A percentile compares a stretch with the other conserved stretches of the same genome.
phyloP scores from a whole-genome alignment of 2,113 vertebrate genomes.

The Stomatorhinus ivindoensis region DNA sequence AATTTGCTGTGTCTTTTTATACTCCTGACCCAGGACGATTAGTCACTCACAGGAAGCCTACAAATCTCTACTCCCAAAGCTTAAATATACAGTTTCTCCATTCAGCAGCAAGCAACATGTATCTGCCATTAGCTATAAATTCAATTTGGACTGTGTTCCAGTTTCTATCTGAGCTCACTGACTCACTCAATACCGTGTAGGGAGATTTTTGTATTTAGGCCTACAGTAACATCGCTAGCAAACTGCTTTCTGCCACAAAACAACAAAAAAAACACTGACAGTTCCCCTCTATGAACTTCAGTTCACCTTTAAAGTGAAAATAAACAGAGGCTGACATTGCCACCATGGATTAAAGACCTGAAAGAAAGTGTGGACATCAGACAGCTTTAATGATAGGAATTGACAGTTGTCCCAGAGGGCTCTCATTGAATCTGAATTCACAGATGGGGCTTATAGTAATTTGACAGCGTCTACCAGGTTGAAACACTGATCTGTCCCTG shows the following conservation, averaged over 20 bases:
- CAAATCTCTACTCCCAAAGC: background rate
- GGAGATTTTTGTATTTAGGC: background rate
- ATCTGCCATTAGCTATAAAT: background rate
- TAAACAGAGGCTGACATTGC: background rate
- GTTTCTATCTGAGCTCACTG: background rate
- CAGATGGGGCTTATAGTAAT: slow-evolving; percentile 2
- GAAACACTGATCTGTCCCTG: background rate
- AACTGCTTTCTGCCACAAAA: background rate
- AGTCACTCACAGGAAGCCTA: background rate
- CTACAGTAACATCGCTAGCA: background rate
- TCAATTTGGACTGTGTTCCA: background rate
- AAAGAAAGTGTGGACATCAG: background rate
- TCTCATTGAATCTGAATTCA: background rate
- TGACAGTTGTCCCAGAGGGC: background rate
- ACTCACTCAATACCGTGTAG: background rate
- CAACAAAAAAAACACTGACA: background rate
- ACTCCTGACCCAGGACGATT: background rate
- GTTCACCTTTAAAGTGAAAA: background rate
- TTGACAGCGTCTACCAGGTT: background rate
- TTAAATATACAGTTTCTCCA: background rate
- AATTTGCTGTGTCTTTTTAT: background rate
- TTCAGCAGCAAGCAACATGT: background rate
- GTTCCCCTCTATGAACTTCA: background rate
- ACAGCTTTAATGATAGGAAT: background rate
- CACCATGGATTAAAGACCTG: background rate